Evolutionary conservation across 2,797 vertebrate genomes (phyloP).

Genomic region (Coendou prehensilis): DNA sequence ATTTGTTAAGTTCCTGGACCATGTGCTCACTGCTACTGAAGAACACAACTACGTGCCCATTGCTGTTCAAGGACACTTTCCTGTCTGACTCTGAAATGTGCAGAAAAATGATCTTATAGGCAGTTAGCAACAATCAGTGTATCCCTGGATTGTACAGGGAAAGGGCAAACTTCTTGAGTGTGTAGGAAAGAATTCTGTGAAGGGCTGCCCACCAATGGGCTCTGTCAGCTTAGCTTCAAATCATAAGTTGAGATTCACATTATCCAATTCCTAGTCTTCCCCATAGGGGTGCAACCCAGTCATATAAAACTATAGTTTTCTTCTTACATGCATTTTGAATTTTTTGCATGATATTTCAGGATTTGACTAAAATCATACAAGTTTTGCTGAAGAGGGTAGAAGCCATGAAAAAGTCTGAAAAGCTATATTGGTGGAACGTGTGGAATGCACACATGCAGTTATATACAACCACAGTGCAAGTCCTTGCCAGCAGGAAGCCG

Average conservation of each 20-base stretch:
- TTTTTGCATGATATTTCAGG: neutral
- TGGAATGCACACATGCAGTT: neutral
- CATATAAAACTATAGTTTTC: conserved; percentile 8
- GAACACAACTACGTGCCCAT: neutral
- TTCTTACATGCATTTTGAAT: conserved; percentile 6
- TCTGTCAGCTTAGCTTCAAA: neutral
- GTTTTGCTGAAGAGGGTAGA: conserved; percentile 3
- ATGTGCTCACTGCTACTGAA: neutral
- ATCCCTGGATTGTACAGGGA: neutral
- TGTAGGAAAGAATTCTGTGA: neutral
- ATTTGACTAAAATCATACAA: neutral
- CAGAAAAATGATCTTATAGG: neutral
- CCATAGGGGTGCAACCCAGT: neutral
- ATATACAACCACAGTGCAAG: neutral
- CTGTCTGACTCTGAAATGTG: neutral
- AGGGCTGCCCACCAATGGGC: neutral
- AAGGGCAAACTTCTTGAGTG: neutral
- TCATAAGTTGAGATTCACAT: neutral
- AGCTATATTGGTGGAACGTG: neutral
- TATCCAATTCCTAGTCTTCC: neutral
- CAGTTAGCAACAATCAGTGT: neutral
- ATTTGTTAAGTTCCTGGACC: neutral
- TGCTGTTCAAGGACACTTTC: neutral
- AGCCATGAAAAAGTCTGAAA: neutral
- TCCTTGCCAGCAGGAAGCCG: conserved; percentile 31